Percentiles rank a stretch among this genome's conserved stretches.
Evolutionary conservation across 2,113 vertebrate species (phyloP).

Genomic region (Micronisus gabar): DNA sequence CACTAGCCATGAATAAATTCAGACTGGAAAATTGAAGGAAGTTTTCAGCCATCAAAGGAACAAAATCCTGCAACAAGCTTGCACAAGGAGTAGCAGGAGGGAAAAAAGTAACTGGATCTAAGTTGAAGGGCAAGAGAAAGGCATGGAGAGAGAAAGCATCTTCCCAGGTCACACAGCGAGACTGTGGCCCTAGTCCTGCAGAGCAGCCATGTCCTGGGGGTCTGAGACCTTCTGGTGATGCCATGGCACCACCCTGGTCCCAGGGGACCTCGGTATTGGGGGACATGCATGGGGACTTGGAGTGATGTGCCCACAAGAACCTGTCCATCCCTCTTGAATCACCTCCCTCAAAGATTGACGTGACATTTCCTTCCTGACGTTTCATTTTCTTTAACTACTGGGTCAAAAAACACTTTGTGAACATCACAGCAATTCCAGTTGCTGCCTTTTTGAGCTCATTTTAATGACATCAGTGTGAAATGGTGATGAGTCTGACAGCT

Average conservation of each 20-base stretch:
- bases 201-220: too few species aligned
- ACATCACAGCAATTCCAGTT: not conserved
- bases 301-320: not conserved
- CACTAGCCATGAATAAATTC: slow-evolving; percentile 26
- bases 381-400: not conserved
- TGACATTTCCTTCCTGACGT: not conserved
- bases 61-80: not conserved
- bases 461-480: not conserved
- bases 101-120: not conserved
- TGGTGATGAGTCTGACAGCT: not conserved
- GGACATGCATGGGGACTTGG: not conserved
- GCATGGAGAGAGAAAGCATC: not conserved
- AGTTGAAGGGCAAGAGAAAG: not conserved
- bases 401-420: not conserved
- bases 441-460: not conserved
- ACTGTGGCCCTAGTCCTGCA: not conserved
- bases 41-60: slow-evolving; percentile 2
- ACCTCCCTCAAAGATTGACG: accelerated
- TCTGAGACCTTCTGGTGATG: not conserved
- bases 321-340: not conserved
- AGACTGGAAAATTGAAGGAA: not conserved
- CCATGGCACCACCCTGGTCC: accelerated
- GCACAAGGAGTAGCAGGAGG: not conserved
- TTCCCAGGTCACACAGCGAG: not conserved
- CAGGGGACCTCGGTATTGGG: accelerated